These are phyloP conservation scores for Armadillidium nasatum DNA, from an alignment of 1,140 invertebrate species.

Conservation along the genomic window DNA sequence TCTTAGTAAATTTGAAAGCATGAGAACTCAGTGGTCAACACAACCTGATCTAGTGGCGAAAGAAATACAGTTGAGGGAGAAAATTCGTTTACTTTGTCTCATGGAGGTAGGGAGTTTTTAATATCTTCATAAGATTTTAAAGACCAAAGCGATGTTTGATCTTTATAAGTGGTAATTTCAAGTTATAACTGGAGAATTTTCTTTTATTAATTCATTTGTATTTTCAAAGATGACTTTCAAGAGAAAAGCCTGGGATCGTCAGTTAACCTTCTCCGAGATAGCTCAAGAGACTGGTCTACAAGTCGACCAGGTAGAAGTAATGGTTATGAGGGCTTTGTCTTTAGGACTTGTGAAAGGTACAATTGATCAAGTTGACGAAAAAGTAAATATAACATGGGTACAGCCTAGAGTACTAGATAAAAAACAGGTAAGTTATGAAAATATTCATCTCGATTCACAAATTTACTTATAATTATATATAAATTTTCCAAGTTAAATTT, in stretches of 20 bases:
- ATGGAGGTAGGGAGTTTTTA: conserved; percentile 73
- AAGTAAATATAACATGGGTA: conserved; percentile 82
- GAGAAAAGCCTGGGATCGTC: conserved; percentile 61
- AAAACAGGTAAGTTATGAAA: conserved; percentile 54
- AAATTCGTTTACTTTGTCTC: conserved; percentile 88
- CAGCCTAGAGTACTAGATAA: conserved; percentile 83
- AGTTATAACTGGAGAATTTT: too few species aligned
- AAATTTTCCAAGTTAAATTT: too few species aligned
- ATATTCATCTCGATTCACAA: too few species aligned
- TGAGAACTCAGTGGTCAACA: conserved; percentile 72
- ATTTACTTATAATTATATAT: too few species aligned
- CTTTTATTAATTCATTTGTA: neutral
- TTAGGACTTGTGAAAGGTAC: conserved; percentile 86
- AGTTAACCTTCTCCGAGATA: conserved; percentile 88
- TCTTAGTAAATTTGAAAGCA: conserved; percentile 74
- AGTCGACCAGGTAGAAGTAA: conserved; percentile 75
- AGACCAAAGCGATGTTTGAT: too few species aligned
- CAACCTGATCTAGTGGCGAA: conserved; percentile 82
- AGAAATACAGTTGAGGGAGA: conserved; percentile 78
- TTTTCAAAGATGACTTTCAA: conserved; percentile 62
- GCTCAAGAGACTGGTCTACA: conserved; percentile 52
- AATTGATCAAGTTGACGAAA: conserved; percentile 86
- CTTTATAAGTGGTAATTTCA: too few species aligned
- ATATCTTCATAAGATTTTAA: neutral
- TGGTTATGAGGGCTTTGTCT: conserved; percentile 98